Percentiles rank a stretch among this genome's conserved stretches.
Conservation (phyloP, 2,797 vertebrate species). For the Streptopelia turtur region DNA sequence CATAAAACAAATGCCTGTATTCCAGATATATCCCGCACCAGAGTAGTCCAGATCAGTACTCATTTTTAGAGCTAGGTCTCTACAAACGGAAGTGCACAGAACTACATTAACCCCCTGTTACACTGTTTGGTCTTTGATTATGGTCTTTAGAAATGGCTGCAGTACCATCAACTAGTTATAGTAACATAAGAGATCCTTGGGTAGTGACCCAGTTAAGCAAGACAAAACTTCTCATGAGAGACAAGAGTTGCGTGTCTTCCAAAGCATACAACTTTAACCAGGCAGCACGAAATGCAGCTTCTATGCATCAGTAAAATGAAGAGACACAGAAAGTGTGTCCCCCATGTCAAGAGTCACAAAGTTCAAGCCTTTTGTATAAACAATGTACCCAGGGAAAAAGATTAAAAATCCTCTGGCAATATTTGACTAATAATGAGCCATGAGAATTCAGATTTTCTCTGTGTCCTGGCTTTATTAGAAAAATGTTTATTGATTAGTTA, state of each 20-base stretch:
- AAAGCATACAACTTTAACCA: not conserved
- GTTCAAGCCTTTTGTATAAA: not conserved
- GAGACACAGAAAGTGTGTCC: not conserved
- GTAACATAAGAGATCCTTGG: not conserved
- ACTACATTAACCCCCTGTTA: not conserved
- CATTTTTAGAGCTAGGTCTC: not conserved
- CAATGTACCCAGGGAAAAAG: not conserved
- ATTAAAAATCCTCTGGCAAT: not conserved
- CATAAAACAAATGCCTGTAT: not conserved
- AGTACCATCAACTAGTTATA: not conserved
- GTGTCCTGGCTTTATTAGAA: not conserved
- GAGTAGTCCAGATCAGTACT: not conserved
- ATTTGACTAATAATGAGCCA: not conserved
- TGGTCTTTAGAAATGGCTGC: rapidly evolving
- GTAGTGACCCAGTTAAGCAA: not conserved
- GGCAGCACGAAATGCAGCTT: not conserved
- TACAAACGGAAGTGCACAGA: not conserved
- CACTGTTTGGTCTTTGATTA: not conserved
- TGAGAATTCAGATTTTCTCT: not conserved
- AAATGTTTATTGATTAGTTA: constrained; percentile 15
- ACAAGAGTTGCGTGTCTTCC: not conserved
- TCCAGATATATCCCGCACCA: not conserved
- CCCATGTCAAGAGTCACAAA: not conserved
- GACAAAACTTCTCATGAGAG: not conserved
- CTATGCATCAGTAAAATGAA: not conserved